Evolutionary conservation across 2,797 vertebrate species (phyloP), one percentile per base, ranked within the genome.

Genomic region (Enteromius afrohamiltoni): DNA sequence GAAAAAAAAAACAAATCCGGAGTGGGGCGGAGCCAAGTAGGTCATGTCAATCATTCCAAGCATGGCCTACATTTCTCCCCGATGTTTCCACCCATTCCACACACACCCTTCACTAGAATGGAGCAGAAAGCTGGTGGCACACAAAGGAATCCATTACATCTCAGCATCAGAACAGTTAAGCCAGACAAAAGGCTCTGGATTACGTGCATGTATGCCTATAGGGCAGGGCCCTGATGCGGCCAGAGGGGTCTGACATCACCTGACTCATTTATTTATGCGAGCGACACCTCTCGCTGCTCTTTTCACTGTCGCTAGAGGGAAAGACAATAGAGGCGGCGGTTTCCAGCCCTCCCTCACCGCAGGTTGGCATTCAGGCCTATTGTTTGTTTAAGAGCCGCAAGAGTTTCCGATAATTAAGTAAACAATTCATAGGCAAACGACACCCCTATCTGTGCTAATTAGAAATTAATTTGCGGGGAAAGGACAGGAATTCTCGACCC

Each of bases 401-500:
- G 76, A 77, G 37, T 80, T 62, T 80, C 21, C 34, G 58, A 84
- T 85, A 85, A 85, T 87, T 78, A 85, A 71, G 77, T 75, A 84
- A 74, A 83, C 84, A 70, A 87, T 85, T 87, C 70, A 75, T 81
- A 79, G 65, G 80, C 77, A 85, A 85, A 85, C 58, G 51, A 84
- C 74, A 69, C 29, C 67, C 77, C 71, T 78, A 40, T 51, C 67
- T 73, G 77, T 77, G 81, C 86, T 85, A 83, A 87, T 87, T 87
- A 68, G 77, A 73, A 85, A 78, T 71, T 78, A 83, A 78, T 78
- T 76, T 83, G 80, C 14, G 2, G 58, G 64, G 8, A 19, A 42
- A 49, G 26, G 69, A 62, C 29, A 29, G 60, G 42, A 34, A 53
- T 67, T 76, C 17, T 75, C 16, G n/a, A 65, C 60, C 23, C 11